Percentiles rank a stretch among this genome's conserved stretches.
Conservation (phyloP, 2,888 invertebrate genomes). For the Coleophora flavipennella region DNA sequence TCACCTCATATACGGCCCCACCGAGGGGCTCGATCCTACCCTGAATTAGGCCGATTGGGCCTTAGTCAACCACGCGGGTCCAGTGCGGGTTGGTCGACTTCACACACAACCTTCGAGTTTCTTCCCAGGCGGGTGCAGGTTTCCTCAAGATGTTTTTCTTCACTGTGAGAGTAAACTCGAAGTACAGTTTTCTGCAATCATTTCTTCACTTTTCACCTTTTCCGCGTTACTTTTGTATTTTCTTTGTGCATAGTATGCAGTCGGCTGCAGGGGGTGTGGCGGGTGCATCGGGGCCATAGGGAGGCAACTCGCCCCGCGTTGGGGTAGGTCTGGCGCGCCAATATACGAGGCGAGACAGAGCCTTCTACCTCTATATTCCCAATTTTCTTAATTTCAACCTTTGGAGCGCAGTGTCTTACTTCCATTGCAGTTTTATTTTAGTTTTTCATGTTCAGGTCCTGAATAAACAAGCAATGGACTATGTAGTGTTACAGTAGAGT, state of each 20-base stretch:
- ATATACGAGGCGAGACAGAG: slow-evolving; percentile 35
- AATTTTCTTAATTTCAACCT: slow-evolving; percentile 10
- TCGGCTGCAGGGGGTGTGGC: slow-evolving; percentile 20
- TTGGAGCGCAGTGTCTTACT: slow-evolving; percentile 21
- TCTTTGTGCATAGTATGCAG: slow-evolving; percentile 34
- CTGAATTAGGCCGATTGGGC: too few species aligned
- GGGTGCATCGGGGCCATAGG: slow-evolving; percentile 14
- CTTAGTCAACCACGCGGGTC: too few species aligned
- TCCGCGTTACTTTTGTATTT: slow-evolving; percentile 14
- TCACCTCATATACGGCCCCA: too few species aligned
- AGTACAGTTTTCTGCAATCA: too few species aligned
- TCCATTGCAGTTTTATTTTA: slow-evolving; percentile 1
- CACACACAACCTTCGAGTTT: too few species aligned
- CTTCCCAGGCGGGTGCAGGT: too few species aligned
- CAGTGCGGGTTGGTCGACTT: too few species aligned
- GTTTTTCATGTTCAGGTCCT: slow-evolving; percentile 2
- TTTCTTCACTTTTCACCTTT: slow-evolving; percentile 8
- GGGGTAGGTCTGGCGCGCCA: slow-evolving; percentile 55
- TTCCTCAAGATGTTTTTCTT: too few species aligned
- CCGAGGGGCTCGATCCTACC: too few species aligned
- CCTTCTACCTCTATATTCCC: slow-evolving; percentile 23
- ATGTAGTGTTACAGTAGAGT: background rate
- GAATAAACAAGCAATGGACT: slow-evolving; percentile 21
- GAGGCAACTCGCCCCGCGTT: slow-evolving; percentile 44
- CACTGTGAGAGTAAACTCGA: too few species aligned